Base-by-base conservation (phyloP, 2,888 invertebrate species). In the Drosophila koepferae region DNA sequence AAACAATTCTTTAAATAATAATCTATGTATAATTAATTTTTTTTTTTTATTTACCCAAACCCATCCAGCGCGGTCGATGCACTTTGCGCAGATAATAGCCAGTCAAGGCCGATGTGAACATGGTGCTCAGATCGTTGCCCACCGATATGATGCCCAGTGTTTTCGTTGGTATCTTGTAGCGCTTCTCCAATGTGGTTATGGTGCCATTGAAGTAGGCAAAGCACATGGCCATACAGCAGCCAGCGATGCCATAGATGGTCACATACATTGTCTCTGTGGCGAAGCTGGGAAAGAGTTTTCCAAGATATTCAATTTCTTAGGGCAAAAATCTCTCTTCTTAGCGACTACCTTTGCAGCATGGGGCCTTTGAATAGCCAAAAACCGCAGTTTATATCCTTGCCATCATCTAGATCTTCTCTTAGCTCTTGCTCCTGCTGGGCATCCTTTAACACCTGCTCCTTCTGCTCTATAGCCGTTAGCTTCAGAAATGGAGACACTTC, bases 31-130 rank as follows among this genome's bases (percentile, higher is more conserved):
- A 0, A 28, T 28, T 14, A 38, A 14, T 14, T 28, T 1, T 10
- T 38, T 14, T 28, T 1, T 10, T 10, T 10, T 20, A 44, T 44
- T 1, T 77, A 92, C 93, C 93, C 66, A 95, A 92, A 1, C 95
- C 95, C 91, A 96, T 95, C 96, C 96, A 96, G 90, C 96, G 92
- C 7, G 96, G 96, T 73, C 96, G 94, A 92, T 96, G 96, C 53
- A 95, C 95, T 85, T 94, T 94, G 59, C 95, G 95, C 20, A 95
- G 95, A 91, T 96, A 96, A 90, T 96, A 96, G 62, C 95, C 95
- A 64, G 96, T 91, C 56, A 95, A 93, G 46, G 95, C 94, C 3
- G 96, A 95, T 54, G 95, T 94, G 64, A 96, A 93, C 70, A 96
- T 92, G 89, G 95, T 95, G 81, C 95, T 96, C 80, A 96, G 94